These are phyloP conservation scores for Hetaerina americana DNA, from an alignment of 1,140 invertebrate species.

Conservation along the genomic window DNA sequence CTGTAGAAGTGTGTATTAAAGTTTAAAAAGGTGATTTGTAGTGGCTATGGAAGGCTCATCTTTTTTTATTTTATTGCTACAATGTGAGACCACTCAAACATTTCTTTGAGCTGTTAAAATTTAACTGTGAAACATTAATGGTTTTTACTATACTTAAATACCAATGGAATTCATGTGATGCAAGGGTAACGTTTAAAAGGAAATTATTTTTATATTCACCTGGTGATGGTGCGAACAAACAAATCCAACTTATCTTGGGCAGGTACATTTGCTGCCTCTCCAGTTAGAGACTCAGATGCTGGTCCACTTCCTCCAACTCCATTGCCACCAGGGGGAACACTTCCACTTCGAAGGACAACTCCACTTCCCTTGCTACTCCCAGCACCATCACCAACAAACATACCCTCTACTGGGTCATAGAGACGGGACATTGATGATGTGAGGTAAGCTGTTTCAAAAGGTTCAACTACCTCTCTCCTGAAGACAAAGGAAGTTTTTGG, in stretches of 20 bases:
- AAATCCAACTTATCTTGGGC: slow-evolving; percentile 52
- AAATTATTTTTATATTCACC: slow-evolving; percentile 34
- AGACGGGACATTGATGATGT: slow-evolving; percentile 69
- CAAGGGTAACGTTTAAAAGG: no score
- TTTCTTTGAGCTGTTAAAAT: no score
- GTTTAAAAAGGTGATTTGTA: no score
- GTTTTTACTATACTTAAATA: no score
- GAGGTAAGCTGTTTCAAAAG: slow-evolving; percentile 79
- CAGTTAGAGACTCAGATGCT: background rate
- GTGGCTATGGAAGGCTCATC: no score
- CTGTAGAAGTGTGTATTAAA: no score
- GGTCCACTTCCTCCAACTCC: background rate
- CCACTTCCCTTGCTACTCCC: background rate
- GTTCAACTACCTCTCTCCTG: slow-evolving; percentile 32
- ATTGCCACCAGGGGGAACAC: slow-evolving; percentile 9
- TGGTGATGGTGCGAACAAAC: slow-evolving; percentile 50
- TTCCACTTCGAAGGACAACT: background rate
- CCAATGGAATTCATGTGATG: no score
- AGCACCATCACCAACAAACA: slow-evolving; percentile 49
- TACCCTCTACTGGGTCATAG: slow-evolving; percentile 71
- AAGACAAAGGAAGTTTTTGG: slow-evolving; percentile 7
- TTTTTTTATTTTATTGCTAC: no score
- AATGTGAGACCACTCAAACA: no score
- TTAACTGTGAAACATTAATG: no score
- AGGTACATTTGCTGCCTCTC: slow-evolving; percentile 25